Conservation (phyloP, 2,113 vertebrate genomes). For the Urocynchramus pylzowi region DNA sequence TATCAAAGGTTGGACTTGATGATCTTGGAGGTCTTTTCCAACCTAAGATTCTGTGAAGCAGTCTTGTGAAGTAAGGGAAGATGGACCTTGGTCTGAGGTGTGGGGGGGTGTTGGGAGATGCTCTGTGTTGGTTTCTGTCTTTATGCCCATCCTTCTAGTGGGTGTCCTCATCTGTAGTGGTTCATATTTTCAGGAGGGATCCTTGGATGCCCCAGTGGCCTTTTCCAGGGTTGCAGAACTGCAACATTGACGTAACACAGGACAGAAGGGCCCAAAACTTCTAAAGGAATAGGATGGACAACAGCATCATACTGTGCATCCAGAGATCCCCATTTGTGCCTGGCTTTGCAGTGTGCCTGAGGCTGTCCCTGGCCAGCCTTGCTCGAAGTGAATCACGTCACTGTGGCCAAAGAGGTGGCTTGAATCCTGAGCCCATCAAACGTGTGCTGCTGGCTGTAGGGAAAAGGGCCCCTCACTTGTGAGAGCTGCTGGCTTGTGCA, state of each 20-base stretch:
- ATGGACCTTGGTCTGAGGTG: not conserved
- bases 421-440: not conserved
- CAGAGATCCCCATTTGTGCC: not conserved
- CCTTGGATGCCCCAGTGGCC: not conserved
- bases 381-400: rapidly evolving
- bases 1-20: not conserved
- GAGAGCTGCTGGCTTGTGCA: not conserved
- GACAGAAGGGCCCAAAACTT: not conserved
- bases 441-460: not conserved
- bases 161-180: not conserved
- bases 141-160: not conserved
- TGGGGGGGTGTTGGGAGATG: not conserved
- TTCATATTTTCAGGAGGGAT: not conserved
- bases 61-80: not conserved
- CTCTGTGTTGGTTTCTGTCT: not conserved
- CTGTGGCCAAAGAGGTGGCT: not conserved
- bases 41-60: not conserved
- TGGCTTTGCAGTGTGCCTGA: not conserved
- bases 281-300: not conserved
- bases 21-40: not conserved
- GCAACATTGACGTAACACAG: not conserved
- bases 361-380: not conserved
- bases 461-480: not conserved
- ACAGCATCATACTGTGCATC: not conserved
- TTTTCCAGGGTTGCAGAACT: not conserved